Base-by-base conservation (phyloP, 2,888 invertebrate genomes). In the Cylloceria caligata region DNA sequence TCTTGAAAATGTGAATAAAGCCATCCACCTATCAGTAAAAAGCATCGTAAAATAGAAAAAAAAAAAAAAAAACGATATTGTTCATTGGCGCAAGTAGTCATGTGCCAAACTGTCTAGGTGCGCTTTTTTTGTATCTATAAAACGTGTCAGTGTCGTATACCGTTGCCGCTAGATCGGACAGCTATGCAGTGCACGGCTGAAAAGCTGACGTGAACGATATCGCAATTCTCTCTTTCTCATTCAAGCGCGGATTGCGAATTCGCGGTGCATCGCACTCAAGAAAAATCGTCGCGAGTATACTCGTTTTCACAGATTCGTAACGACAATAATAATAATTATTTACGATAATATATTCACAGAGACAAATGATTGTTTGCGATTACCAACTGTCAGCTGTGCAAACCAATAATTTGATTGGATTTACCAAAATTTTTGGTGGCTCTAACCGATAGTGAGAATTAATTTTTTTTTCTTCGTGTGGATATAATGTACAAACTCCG, bases 31-130 rank as follows among this genome's bases (percentile, higher is more conserved):
- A 65, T 49, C 39, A 27, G 73, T 27, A 39, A 68, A 69, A 69
- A 69, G 24, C 39, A 24, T 21, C 11, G 9, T 34, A 2, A 16
- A 55, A 39, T 16, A 72, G n/a, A 55, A 45, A 39, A 42, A 24
- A 13, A 13, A 45, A 65, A 57, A 78, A 57, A 72, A 79, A 67
- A 27, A 3, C 68, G 60, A 79, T 79, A 73, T 73, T 52, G 49
- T 60, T 39, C 68, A 62, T 49, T 62, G 73, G 67, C 73, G 73
- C 62, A 68, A 62, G 67, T 62, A 67, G 21, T 68, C 60, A 62
- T 69, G 76, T 68, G 79, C 55, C 79, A 42, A 79, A 62, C 49
- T 49, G 65, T 73, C 68, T 69, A 57, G 67, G 47, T 68, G 7
- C 16, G 11, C 6, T 11, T 39, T 49, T 57, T 36, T 60, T 27